phyloP scores from a whole-genome alignment of 2,113 vertebrate genomes.

The Anhinga rufa region DNA sequence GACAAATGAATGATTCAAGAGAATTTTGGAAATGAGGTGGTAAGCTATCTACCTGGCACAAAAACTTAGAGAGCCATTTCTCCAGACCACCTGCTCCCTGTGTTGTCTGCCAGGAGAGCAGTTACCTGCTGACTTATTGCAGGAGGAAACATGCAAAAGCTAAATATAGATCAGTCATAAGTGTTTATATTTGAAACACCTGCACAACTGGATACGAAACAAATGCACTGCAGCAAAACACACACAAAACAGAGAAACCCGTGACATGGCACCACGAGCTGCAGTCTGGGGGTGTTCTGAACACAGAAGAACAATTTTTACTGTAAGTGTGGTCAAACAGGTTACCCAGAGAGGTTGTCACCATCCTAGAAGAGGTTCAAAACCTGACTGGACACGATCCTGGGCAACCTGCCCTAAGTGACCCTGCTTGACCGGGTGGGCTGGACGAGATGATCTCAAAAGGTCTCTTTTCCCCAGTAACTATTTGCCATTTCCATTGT shows the following conservation, averaged over 20 bases:
- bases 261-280: not conserved
- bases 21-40: not conserved
- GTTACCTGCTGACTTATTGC: not conserved
- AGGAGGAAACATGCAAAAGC: not conserved
- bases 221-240: not conserved
- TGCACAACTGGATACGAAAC: conserved; percentile 31
- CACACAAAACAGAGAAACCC: not conserved
- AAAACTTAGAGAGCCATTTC: not conserved
- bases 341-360: not conserved
- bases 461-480: not conserved
- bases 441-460: not conserved
- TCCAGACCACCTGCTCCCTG: not conserved
- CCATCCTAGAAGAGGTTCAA: not conserved
- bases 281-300: not conserved
- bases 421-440: not conserved
- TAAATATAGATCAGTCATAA: conserved; percentile 1
- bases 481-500: not conserved
- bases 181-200: conserved; percentile 29
- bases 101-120: not conserved
- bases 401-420: not conserved
- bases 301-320: not conserved
- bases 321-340: not conserved
- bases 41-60: not conserved
- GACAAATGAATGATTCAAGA: not conserved
- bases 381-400: not conserved